Percentiles rank a stretch among this genome's conserved stretches.
Conservation (phyloP, 2,797 vertebrate genomes). For the Lagodon rhomboides region DNA sequence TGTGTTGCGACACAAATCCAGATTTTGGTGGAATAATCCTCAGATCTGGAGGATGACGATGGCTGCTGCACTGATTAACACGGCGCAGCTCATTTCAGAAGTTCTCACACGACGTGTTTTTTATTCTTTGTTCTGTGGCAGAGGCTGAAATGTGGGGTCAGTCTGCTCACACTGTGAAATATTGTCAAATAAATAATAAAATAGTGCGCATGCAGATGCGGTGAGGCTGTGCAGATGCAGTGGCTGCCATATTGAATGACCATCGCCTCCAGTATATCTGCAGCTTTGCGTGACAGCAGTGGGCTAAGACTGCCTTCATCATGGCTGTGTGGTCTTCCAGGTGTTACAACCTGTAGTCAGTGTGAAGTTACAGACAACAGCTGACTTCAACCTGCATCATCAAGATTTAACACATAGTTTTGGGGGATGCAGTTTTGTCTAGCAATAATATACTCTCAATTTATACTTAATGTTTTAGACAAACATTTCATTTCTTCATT, state of each 20-base stretch:
- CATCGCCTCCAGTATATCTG: background rate
- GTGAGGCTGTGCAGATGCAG: background rate
- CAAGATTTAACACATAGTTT: no score
- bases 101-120: background rate
- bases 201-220: constrained; percentile 1
- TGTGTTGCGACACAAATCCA: constrained; percentile 60
- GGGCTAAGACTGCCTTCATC: no score
- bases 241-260: background rate
- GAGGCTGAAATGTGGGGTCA: background rate
- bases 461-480: background rate
- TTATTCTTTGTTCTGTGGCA: background rate
- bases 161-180: background rate
- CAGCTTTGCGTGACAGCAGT: background rate
- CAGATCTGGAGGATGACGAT: constrained; percentile 1
- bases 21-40: constrained; percentile 46
- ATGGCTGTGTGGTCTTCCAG: background rate
- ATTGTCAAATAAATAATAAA: background rate
- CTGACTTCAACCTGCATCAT: background rate
- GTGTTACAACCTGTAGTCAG: background rate
- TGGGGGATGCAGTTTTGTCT: background rate
- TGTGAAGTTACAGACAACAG: background rate
- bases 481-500: background rate
- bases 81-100: background rate
- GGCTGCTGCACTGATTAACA: constrained; percentile 7
- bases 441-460: background rate